Evolutionary conservation across 2,888 invertebrate species (phyloP).

Genomic region (Pomacea canaliculata): DNA sequence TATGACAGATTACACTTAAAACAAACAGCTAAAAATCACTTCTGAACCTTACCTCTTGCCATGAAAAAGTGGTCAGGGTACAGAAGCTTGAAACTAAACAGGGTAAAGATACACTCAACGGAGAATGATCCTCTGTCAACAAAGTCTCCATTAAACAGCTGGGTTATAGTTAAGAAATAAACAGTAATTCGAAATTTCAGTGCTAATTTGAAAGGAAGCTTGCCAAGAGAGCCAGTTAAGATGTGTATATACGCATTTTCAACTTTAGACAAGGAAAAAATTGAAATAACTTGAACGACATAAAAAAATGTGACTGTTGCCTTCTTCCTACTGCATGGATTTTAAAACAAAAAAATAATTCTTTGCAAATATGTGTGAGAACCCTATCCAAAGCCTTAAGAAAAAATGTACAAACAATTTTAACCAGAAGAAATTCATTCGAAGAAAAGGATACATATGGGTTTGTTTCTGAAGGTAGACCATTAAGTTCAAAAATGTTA

Average conservation of each 20-base stretch:
- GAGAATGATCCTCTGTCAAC: constrained; percentile 99
- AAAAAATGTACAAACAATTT: not conserved
- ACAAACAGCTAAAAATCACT: not conserved
- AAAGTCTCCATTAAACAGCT: constrained; percentile 98
- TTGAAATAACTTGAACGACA: not conserved
- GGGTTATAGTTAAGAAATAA: constrained; percentile 15
- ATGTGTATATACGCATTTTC: no score
- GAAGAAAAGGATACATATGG: constrained; percentile 80
- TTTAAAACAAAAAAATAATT: no score
- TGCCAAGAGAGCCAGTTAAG: no score
- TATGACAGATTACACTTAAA: not conserved
- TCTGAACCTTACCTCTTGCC: constrained; percentile 85
- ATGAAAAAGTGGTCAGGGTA: constrained; percentile 97
- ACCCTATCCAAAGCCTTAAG: not conserved
- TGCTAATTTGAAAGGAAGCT: no score
- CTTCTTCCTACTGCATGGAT: no score
- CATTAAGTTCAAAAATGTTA: constrained; percentile 97
- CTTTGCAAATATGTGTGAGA: no score
- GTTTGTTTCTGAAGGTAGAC: constrained; percentile 93
- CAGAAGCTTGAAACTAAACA: constrained; percentile 95
- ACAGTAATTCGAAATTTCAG: no score
- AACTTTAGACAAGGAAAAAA: no score
- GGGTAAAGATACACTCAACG: constrained; percentile 97
- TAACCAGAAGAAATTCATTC: no score
- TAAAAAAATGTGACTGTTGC: not conserved